Evolutionary conservation across 2,888 invertebrate species (phyloP), one percentile per base, ranked within the genome.

Genomic region (Dolichopus griseipennis): DNA sequence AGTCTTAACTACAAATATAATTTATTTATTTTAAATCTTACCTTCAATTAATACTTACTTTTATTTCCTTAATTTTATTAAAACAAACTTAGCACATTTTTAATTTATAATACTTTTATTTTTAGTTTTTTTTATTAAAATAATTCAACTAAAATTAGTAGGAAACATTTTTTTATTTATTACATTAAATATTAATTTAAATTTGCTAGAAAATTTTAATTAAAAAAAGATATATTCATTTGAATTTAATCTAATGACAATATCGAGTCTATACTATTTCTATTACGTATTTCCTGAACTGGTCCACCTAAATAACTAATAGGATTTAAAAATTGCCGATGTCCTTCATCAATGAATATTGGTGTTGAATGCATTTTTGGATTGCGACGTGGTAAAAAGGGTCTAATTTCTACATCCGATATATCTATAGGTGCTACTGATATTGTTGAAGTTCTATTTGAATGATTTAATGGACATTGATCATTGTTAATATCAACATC

Each of bases 221-320:
- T 4, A 27, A 27, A 27, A 27, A 27, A 27, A 27, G 5, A 27
- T 27, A 27, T n/a, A n/a, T n/a, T n/a, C n/a, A n/a, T n/a, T n/a
- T n/a, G n/a, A 27, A 27, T 5, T 63, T 78, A 89, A 79, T 90
- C 89, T 77, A 90, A 78, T 27, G 89, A 90, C 72, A 89, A 76
- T 72, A 89, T 83, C 71, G 89, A 89, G 77, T 89, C 89, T 75
- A 87, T 82, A 76, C 89, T 89, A 74, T 83, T 84, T 75, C 85
- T 82, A 74, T 83, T 83, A 73, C 78, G 80, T 64, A 83, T 75
- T 71, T 79, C 78, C 72, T 88, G 77, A 72, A 83, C 81, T 18
- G 88, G 87, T 68, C 88, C 88, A 70, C 88, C 89, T 73, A 90
- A 81, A 78, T 89, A 89, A 78, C 88, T 89, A 74, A 89, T 83